Percentiles rank a stretch among this genome's conserved stretches.
Conservation (phyloP, 2,888 invertebrate genomes). For the Fissipunctia ypsillon region DNA sequence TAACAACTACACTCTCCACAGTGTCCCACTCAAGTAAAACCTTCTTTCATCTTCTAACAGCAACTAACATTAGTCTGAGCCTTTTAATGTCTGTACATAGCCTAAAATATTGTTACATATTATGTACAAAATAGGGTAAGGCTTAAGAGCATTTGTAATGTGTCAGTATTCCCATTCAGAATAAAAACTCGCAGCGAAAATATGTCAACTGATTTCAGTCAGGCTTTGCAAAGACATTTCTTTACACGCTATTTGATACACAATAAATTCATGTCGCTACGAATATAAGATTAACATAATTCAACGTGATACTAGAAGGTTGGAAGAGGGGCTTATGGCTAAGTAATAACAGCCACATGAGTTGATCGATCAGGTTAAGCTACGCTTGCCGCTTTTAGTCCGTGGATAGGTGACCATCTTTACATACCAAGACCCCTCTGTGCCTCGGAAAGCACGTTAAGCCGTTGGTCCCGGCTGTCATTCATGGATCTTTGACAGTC, state of each 20-base stretch:
- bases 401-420: no score
- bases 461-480: no score
- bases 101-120: slow-evolving; percentile 35
- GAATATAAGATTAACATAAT: slow-evolving; percentile 3
- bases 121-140: slow-evolving; percentile 3
- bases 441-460: no score
- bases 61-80: slow-evolving; percentile 16
- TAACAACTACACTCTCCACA: not conserved
- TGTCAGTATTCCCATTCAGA: slow-evolving; percentile 23
- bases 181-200: slow-evolving; percentile 14
- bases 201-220: slow-evolving; percentile 27
- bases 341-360: no score
- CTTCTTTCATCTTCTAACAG: not conserved
- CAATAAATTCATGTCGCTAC: slow-evolving; percentile 10
- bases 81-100: slow-evolving; percentile 6
- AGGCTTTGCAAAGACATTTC: slow-evolving; percentile 20
- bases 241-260: slow-evolving; percentile 4
- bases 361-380: no score
- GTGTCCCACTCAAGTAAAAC: not conserved
- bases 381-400: no score
- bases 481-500: no score
- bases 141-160: slow-evolving; percentile 25
- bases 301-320: not conserved
- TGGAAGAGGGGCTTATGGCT: no score
- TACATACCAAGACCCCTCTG: no score